phyloP scores from a whole-genome alignment of 2,888 invertebrate genomes.

The Sarcophaga caerulescens region DNA sequence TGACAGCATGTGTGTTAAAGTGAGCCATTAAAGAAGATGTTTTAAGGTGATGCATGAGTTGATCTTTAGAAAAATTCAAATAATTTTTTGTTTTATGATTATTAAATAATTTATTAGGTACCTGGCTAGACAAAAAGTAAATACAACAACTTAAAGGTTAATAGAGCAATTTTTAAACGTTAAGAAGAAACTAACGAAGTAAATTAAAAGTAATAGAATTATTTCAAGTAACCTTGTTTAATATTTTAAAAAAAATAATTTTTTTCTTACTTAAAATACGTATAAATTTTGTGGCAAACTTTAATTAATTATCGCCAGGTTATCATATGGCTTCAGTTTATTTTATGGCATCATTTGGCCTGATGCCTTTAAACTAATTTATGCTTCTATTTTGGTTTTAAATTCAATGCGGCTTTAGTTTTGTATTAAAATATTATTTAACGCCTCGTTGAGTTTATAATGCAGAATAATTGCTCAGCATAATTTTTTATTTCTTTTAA shows the following conservation, averaged over 20 bases:
- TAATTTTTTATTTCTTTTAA: conserved; percentile 16
- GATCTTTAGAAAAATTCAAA: conserved; percentile 15
- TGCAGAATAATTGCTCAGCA: conserved; percentile 44
- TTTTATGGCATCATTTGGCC: neutral
- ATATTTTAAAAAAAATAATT: too few relatives aligned
- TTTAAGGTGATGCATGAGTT: conserved; percentile 17
- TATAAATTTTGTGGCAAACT: too few relatives aligned
- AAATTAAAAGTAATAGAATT: neutral
- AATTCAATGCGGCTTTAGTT: neutral
- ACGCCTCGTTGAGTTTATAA: conserved; percentile 57
- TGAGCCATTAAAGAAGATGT: conserved; percentile 20
- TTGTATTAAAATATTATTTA: conserved; percentile 55
- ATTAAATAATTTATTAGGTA: neutral
- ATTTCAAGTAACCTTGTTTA: neutral
- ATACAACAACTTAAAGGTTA: conserved; percentile 33
- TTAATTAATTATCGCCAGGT: too few relatives aligned
- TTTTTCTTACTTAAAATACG: too few relatives aligned
- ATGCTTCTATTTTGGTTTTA: neutral
- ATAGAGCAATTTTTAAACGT: conserved; percentile 34
- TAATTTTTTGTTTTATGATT: neutral
- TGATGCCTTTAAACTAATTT: conserved; percentile 1
- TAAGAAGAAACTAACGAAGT: neutral
- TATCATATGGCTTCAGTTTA: neutral
- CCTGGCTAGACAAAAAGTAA: neutral
- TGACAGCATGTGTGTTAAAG: too few relatives aligned